Base-by-base conservation (phyloP, 1,140 invertebrate species). In the Trichogramma pretiosum region DNA sequence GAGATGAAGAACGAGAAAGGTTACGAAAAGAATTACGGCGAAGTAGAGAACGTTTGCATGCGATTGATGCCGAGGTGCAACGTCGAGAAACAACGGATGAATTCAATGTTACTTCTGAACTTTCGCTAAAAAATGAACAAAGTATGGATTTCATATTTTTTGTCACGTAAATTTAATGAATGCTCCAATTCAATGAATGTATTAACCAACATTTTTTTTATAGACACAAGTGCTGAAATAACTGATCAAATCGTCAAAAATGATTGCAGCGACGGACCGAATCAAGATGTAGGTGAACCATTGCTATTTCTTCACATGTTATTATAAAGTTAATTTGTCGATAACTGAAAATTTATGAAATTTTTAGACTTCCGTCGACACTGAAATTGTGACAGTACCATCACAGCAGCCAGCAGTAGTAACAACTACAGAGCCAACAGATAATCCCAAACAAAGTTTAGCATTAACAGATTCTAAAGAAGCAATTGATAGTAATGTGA, bases 1-100 rank as follows among this genome's bases (percentile, higher is more conserved):
- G 78, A 52, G 85, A 89, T 61, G 83, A 86, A 57, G 85, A 89
- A 63, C 70, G 82, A 35, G 83, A 85, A 54, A 76, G 78, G 45
- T 65, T 87, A 53, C 74, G 84, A 22, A 78, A 79, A 50, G 85
- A 88, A 63, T 67, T 87, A 50, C 78, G 82, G 49, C 75, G 76
- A 56, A 79, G 77, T 39, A 74, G 83, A 54, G 86, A 89, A 64
- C 78, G 82, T 59, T 65, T 88, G 17, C 83, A 86, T 59, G 76
- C 75, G 46, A 70, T 81, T 54, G 76, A 80, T 53, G 71, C 51
- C 11, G 62, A 70, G 14, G 61, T 62, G 21, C 67, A 70, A 37
- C 60, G 62, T 22, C 60, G 64, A 36, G 65, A 67, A 41, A 60
- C 54, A 24, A 43, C 55, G 13, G 61, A 62, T 50, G 19, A 45